phyloP scores from a whole-genome alignment of 2,888 invertebrate species.

The Epsilonema sp. region DNA sequence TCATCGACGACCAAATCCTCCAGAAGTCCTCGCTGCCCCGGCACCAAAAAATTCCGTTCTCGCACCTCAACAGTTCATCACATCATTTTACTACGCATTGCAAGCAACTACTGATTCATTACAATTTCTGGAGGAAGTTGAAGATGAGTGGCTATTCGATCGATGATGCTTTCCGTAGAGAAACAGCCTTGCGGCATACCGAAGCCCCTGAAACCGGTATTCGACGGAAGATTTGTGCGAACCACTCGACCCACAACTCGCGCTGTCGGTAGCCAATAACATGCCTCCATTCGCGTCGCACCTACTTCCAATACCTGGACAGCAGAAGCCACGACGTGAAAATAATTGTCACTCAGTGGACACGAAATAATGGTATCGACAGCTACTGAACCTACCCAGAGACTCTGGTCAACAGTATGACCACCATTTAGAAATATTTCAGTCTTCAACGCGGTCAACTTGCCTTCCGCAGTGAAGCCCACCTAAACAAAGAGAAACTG shows the following conservation, averaged over 20 bases:
- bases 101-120: too few species aligned
- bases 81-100: too few species aligned
- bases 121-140: too few species aligned
- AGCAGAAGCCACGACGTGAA: too few species aligned
- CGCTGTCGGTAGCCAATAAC: constrained; percentile 52
- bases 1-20: constrained; percentile 3
- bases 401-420: constrained; percentile 55
- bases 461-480: constrained; percentile 44
- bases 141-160: constrained; percentile 8
- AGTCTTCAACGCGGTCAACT: constrained; percentile 49
- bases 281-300: constrained; percentile 39
- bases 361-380: too few species aligned
- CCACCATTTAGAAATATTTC: constrained; percentile 63
- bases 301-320: background rate
- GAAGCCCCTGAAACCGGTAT: constrained; percentile 48
- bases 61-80: too few species aligned
- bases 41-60: background rate
- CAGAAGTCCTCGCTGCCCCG: background rate
- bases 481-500: too few species aligned
- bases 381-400: constrained; percentile 22
- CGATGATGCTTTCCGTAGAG: constrained; percentile 51
- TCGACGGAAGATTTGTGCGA: constrained; percentile 68
- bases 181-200: constrained; percentile 77
- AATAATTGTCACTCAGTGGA: too few species aligned
- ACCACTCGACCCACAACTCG: constrained; percentile 47